Conservation (phyloP, 2,113 vertebrate species). For the Petrocephalus microphthalmus region DNA sequence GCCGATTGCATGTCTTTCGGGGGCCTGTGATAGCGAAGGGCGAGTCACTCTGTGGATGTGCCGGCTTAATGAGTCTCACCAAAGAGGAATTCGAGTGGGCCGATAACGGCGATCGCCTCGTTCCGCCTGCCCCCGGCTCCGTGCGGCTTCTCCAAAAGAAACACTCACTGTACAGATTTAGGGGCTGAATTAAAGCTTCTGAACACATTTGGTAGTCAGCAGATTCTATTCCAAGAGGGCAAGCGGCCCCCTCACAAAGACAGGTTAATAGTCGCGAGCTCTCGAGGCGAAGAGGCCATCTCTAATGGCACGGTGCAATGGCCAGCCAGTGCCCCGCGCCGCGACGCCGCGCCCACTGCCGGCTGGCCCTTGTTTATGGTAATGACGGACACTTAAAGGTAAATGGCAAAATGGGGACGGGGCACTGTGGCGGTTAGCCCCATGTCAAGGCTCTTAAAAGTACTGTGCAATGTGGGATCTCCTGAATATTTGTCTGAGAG, state of each 20-base stretch:
- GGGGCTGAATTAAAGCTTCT: constrained; percentile 31
- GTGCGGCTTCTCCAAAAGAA: constrained; percentile 4
- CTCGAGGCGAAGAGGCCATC: constrained; percentile 22
- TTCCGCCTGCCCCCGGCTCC: neutral
- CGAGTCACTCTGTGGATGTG: neutral
- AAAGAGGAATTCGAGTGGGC: neutral
- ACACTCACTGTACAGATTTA: constrained; percentile 28
- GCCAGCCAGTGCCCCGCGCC: neutral
- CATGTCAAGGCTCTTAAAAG: neutral
- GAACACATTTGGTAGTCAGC: constrained; percentile 38
- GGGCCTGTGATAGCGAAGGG: neutral
- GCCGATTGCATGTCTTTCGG: neutral
- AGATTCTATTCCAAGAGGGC: constrained; percentile 43
- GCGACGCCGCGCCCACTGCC: constrained; percentile 31
- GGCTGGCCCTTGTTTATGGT: constrained; percentile 41
- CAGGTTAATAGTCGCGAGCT: constrained; percentile 30
- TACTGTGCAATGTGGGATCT: neutral
- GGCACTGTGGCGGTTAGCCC: neutral
- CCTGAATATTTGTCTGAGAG: neutral
- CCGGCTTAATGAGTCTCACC: neutral
- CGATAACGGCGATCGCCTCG: neutral
- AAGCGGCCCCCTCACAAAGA: constrained; percentile 31
- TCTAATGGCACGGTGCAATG: constrained; percentile 37
- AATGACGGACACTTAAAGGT: constrained; percentile 18
- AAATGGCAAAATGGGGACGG: neutral